Base-by-base conservation (phyloP, 92 coral and sea anemone species). In the Parazoanthus atlanticus region DNA sequence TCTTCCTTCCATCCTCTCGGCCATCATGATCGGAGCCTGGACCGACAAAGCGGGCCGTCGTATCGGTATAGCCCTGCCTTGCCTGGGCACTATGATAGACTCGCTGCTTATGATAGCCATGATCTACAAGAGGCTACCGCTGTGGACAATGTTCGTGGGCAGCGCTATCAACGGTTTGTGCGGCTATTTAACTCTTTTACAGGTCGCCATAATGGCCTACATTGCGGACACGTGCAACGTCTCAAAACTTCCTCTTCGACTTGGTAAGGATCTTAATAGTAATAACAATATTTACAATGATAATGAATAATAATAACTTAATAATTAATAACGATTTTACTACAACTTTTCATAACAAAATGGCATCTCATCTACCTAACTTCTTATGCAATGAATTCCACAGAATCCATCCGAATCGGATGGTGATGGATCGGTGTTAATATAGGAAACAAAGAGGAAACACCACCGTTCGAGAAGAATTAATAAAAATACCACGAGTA, bases 191-290 rank as follows among this genome's bases (percentile, higher is more conserved):
- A 89, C 92, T 26, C 89, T 94, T 10, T 21, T 94, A n/a, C 77
- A 91, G 73, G 89, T 94, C 69, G 74, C 92, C 1, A 93, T 94
- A 26, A 89, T 88, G 81, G 92, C 97, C 7, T 94, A 94, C 88
- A 72, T 94, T 46, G 92, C 93, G 7, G 97, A 94, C 76, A 94
- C 93, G 0, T 86, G 90, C 38, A 74, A 86, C 4, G 80, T 90
- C 74, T 56, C 67, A 6, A 88, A 81, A 49, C 81, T 92, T 0
- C 90, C 93, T n/a, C 56, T 93, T n/a, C 82, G 97, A 56, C 49
- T 90, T 34, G 93, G 95, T 93, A 66, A 90, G 85, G 31, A 64
- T 67, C 21, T 69, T 34, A 49, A 61, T 3, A 47, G n/a, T 8
- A 7, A 7, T 29, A 46, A 25, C 23, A 41, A 29, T 73, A 26